These are phyloP conservation scores for Poecilia wingei DNA, from an alignment of 2,797 vertebrate species.

Conservation along the genomic window DNA sequence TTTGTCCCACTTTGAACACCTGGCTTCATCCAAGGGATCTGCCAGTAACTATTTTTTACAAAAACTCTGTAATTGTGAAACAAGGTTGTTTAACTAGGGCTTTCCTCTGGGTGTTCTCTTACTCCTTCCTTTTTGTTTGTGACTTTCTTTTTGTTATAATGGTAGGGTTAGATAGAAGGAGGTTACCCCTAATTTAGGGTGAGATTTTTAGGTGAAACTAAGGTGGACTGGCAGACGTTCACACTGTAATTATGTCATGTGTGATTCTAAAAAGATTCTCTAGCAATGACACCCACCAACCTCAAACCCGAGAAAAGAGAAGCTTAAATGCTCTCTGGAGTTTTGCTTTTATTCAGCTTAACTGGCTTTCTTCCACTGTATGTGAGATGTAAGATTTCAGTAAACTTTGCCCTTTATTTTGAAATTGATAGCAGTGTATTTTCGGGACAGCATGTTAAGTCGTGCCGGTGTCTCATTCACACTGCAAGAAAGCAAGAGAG, in stretches of 20 bases:
- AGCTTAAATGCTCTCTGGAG: constrained; percentile 29
- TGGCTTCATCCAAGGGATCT: constrained; percentile 45
- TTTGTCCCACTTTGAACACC: constrained; percentile 69
- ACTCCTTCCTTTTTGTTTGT: constrained; percentile 49
- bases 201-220: constrained; percentile 79
- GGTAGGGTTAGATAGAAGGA: constrained; percentile 65
- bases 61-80: constrained; percentile 58
- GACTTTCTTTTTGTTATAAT: constrained; percentile 67
- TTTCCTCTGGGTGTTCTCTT: constrained; percentile 49
- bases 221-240: constrained; percentile 56
- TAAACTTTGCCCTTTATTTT: constrained; percentile 42
- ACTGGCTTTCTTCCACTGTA: constrained; percentile 40
- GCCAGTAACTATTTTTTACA: constrained; percentile 53
- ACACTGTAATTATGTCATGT: constrained; percentile 74
- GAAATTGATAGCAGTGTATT: constrained; percentile 36
- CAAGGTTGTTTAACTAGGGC: constrained; percentile 59
- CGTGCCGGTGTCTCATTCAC: neutral
- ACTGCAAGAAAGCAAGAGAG: neutral
- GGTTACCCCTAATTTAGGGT: constrained; percentile 80
- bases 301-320: constrained; percentile 64
- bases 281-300: constrained; percentile 62
- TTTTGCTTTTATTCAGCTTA: constrained; percentile 57
- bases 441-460: neutral
- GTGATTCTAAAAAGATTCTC: constrained; percentile 74
- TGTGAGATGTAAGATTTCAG: constrained; percentile 57